Base-by-base conservation (phyloP, 2,797 vertebrate genomes). In the Tangara arthus region DNA sequence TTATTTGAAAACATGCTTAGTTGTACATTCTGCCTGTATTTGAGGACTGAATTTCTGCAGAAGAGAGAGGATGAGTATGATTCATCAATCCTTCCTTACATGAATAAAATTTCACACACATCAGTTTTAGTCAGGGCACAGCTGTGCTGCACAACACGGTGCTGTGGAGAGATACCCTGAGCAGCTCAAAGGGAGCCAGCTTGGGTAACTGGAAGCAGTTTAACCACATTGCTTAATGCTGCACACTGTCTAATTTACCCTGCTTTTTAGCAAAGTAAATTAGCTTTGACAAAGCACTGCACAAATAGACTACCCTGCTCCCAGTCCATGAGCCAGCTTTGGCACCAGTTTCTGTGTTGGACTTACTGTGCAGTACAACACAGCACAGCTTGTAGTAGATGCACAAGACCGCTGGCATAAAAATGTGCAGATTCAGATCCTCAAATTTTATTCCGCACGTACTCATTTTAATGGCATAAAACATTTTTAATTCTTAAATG, bases 271-370 rank as follows among this genome's bases (percentile, higher is more conserved):
- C 76, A 90, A 70, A 93, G 76, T 86, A 94, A 90, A 94, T 94
- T 39, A 91, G 72, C 90, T 94, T 86, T 94, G 95, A 95, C 95
- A 96, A 94, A 96, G 85, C 69, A 0, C 7, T 75, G 79, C 85
- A 75, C 89, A 86, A 93, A 59, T 35, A 78, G 61, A 47, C 61
- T 78, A 83, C 65, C 21, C 64, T 87, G 72, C 94, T 88, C 81
- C 53, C 79, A 93, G 61, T 14, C 55, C 77, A 19, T 12, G 42
- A 94, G 77, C 87, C 80, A 77, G 69, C 53, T 83, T 39, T 96
- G 95, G 93, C 91, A 91, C 42, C 0, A 3, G 23, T 57, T 77
- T 68, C 69, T 39, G 8, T 4, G 2, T 19, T 5, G 1, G 44
- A 27, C 65, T 81, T 39, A 50, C 4, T 34, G 41, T 24, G 35